Percentiles rank a stretch among this genome's conserved stretches.
These are phyloP conservation scores for Nebria salina DNA, from an alignment of 2,888 invertebrate genomes.

Conservation along the genomic window DNA sequence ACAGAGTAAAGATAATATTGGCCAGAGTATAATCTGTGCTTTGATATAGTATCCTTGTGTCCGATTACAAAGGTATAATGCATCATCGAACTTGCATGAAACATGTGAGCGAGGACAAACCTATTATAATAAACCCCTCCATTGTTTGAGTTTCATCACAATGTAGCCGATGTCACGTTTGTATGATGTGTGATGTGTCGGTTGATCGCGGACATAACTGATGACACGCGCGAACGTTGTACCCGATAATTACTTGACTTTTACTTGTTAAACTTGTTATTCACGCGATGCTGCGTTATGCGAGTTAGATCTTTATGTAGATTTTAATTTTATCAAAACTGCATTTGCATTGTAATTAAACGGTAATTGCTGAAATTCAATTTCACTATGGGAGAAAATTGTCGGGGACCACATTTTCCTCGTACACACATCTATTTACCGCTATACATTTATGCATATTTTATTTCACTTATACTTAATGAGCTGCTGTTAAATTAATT, in stretches of 20 bases:
- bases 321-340: background rate
- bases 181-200: background rate
- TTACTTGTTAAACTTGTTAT: background rate
- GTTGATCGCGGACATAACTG: background rate
- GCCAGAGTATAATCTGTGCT: background rate
- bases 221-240: background rate
- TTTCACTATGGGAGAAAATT: background rate
- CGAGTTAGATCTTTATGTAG: background rate
- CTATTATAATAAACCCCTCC: background rate
- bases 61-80: background rate
- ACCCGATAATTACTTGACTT: background rate
- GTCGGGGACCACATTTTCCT: background rate
- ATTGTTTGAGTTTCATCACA: background rate
- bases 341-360: background rate
- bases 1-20: background rate
- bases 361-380: background rate
- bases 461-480: too few relatives aligned
- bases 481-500: too few relatives aligned
- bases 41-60: background rate
- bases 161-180: background rate
- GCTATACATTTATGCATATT: too few relatives aligned
- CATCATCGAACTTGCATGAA: background rate
- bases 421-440: too few relatives aligned
- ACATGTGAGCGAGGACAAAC: background rate
- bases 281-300: background rate